A percentile compares a stretch with the other conserved stretches of the same genome.
Evolutionary conservation across 2,888 invertebrate species (phyloP).

Genomic region (Drosophila subquinaria): DNA sequence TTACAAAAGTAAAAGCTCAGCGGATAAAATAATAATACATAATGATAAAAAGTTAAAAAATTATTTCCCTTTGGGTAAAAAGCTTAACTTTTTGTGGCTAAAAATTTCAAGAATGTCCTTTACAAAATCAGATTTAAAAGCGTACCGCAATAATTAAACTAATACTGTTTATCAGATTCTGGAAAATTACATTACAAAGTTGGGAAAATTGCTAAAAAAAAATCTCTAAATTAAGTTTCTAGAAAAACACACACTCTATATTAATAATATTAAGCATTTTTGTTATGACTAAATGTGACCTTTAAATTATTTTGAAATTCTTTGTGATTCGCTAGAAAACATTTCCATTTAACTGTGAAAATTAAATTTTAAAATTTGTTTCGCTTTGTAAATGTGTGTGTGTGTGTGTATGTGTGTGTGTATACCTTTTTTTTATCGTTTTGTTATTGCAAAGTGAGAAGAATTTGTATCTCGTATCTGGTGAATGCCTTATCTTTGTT

Average conservation of each 20-base stretch:
- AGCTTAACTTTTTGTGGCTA: no score
- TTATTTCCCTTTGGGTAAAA: no score
- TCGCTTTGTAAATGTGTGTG: slow-evolving; percentile 16
- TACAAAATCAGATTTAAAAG: no score
- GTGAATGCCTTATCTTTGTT: slow-evolving; percentile 74
- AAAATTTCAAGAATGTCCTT: no score
- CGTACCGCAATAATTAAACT: no score
- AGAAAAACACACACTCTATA: neutral
- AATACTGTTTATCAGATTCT: no score
- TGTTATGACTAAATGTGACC: slow-evolving; percentile 2
- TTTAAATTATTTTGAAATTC: slow-evolving; percentile 18
- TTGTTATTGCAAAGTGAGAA: slow-evolving; percentile 36
- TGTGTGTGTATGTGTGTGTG: slow-evolving; percentile 9
- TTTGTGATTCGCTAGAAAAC: slow-evolving; percentile 40
- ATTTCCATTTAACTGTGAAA: slow-evolving; percentile 29
- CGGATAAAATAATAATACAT: no score
- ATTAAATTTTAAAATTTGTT: slow-evolving; percentile 26
- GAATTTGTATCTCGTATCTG: slow-evolving; percentile 42
- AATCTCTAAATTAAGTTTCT: no score
- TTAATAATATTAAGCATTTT: neutral
- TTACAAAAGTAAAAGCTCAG: no score
- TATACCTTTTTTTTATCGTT: slow-evolving; percentile 38
- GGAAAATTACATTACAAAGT: no score
- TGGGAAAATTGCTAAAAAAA: no score
- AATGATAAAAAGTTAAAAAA: no score